A percentile compares a stretch with the other conserved stretches of the same genome.
Conservation (phyloP, 2,888 invertebrate genomes). For the Heliconius sara region DNA sequence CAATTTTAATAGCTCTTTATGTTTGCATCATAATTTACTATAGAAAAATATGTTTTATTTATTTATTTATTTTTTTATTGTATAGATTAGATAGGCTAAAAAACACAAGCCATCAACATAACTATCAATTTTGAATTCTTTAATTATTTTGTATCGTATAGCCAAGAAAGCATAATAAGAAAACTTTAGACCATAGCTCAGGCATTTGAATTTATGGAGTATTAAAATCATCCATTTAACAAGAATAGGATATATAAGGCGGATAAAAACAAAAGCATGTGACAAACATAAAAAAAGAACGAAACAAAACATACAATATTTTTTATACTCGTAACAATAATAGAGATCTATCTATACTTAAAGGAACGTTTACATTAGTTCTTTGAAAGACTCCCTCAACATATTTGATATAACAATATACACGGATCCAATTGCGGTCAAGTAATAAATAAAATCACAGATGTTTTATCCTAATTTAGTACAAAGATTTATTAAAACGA, state of each 20-base stretch:
- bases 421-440: slow-evolving; percentile 63
- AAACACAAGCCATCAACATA: not conserved
- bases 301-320: slow-evolving; percentile 44
- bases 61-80: not conserved
- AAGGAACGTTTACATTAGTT: slow-evolving; percentile 81
- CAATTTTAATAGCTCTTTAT: not conserved
- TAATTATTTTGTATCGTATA: not conserved
- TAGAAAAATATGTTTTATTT: not conserved
- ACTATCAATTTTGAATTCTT: not conserved
- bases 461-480: slow-evolving; percentile 77
- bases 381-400: slow-evolving; percentile 66
- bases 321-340: slow-evolving; percentile 73
- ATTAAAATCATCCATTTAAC: not conserved
- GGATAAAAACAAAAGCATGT: not conserved
- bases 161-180: not conserved
- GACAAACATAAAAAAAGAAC: slow-evolving; percentile 9
- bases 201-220: not conserved
- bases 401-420: slow-evolving; percentile 46
- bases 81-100: not conserved
- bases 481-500: slow-evolving; percentile 63
- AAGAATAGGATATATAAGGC: not conserved
- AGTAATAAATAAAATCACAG: slow-evolving; percentile 83
- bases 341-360: slow-evolving; percentile 82
- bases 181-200: not conserved
- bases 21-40: slow-evolving; percentile 8